Percentiles rank a stretch among this genome's conserved stretches.
phyloP scores from a whole-genome alignment of 2,888 invertebrate genomes.

The Dynastes tityus region DNA sequence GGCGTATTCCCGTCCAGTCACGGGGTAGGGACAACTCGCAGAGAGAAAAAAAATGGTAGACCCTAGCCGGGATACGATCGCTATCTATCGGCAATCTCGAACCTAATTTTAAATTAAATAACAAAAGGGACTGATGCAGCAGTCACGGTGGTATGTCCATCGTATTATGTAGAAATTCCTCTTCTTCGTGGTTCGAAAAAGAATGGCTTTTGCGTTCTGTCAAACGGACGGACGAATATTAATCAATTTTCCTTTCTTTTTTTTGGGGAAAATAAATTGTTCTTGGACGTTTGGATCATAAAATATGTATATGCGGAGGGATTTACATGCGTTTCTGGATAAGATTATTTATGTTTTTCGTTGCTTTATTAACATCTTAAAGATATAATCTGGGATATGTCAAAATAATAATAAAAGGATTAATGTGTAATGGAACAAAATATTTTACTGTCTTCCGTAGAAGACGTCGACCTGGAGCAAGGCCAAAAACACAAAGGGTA shows the following conservation, averaged over 20 bases:
- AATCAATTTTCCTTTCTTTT: slow-evolving; percentile 19
- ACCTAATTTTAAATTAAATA: slow-evolving; percentile 49
- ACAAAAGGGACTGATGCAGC: slow-evolving; percentile 47
- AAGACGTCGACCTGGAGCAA: too few species aligned
- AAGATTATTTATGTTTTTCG: too few species aligned
- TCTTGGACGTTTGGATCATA: background rate
- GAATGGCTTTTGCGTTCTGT: slow-evolving; percentile 37
- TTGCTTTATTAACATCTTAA: too few species aligned
- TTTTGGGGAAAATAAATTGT: slow-evolving; percentile 23
- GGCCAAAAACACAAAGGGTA: too few species aligned
- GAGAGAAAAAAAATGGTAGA: slow-evolving; percentile 13
- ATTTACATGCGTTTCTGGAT: background rate
- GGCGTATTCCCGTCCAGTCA: background rate
- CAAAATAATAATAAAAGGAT: too few species aligned
- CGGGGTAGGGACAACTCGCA: background rate
- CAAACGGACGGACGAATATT: slow-evolving; percentile 20
- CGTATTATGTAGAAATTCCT: slow-evolving; percentile 15
- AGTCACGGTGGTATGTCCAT: slow-evolving; percentile 42
- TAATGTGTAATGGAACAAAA: too few species aligned
- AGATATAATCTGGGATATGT: too few species aligned
- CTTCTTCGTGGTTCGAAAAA: slow-evolving; percentile 8
- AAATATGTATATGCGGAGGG: slow-evolving; percentile 13
- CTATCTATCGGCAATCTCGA: slow-evolving; percentile 44
- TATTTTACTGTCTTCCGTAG: too few species aligned
- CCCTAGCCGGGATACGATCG: slow-evolving; percentile 31